These are phyloP conservation scores for Opisthograptis luteolata DNA, from an alignment of 2,888 invertebrate genomes.

Conservation along the genomic window DNA sequence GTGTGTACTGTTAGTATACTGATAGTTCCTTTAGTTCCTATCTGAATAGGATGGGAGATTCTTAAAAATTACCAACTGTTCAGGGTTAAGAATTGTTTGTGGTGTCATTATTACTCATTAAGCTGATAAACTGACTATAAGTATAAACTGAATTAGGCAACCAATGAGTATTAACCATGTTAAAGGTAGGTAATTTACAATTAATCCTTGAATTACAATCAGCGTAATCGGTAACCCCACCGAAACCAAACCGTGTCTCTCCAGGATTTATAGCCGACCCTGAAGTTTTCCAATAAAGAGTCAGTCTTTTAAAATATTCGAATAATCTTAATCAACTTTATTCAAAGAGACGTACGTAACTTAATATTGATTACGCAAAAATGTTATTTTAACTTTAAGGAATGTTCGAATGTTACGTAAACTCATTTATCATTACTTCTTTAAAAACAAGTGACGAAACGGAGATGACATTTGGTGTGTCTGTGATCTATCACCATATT, in stretches of 20 bases:
- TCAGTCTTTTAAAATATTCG: constrained; percentile 9
- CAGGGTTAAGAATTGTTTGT: no score
- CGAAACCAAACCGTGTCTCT: constrained; percentile 9
- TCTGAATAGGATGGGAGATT: no score
- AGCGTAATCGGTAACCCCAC: constrained; percentile 4
- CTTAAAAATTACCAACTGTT: no score
- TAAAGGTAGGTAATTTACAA: no score
- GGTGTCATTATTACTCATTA: no score
- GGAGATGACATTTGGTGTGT: constrained; percentile 10
- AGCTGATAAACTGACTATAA: no score
- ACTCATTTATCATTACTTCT: constrained; percentile 22
- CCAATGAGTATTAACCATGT: background rate
- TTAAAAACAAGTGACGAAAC: constrained; percentile 23
- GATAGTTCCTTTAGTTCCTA: no score
- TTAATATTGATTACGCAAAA: constrained; percentile 22
- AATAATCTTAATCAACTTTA: constrained; percentile 17
- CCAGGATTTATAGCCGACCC: constrained; percentile 15
- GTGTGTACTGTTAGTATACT: no score
- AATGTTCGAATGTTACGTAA: constrained; percentile 24
- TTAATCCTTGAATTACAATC: background rate
- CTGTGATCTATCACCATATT: constrained; percentile 22
- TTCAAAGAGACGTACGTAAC: constrained; percentile 14
- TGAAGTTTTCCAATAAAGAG: constrained; percentile 16
- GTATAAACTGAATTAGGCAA: no score
- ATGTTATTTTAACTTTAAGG: constrained; percentile 19